These are phyloP conservation scores for Todiramphus chloris DNA, from an alignment of 2,113 vertebrate genomes.

Conservation along the genomic window DNA sequence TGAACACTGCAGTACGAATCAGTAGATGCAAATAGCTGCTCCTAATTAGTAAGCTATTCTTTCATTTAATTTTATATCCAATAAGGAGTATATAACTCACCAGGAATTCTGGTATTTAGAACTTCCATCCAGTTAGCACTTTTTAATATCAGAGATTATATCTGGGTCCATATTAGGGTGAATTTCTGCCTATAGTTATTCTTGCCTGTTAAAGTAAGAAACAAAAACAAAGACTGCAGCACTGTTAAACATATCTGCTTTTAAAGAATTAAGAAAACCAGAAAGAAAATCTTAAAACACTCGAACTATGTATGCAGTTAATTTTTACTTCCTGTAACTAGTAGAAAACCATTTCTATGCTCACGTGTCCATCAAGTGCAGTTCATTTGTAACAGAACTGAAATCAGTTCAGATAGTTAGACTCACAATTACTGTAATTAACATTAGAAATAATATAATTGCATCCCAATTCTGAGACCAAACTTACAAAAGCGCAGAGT, in stretches of 20 bases:
- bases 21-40: neutral
- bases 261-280: neutral
- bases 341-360: neutral
- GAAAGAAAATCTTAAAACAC: neutral
- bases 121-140: neutral
- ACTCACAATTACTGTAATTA: neutral
- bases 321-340: neutral
- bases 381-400: neutral
- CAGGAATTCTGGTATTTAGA: neutral
- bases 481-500: neutral
- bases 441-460: neutral
- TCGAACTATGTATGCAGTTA: neutral
- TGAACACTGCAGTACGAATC: neutral
- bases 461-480: neutral
- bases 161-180: fast-evolving
- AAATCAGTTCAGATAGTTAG: neutral
- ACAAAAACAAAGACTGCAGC: neutral
- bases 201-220: neutral
- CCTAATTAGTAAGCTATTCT: neutral
- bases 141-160: neutral
- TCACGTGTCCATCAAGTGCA: neutral
- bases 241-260: neutral
- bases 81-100: neutral
- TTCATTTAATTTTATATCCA: neutral
- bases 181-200: neutral